Conservation (phyloP, 2,888 invertebrate genomes). For the Agrochola lota region DNA sequence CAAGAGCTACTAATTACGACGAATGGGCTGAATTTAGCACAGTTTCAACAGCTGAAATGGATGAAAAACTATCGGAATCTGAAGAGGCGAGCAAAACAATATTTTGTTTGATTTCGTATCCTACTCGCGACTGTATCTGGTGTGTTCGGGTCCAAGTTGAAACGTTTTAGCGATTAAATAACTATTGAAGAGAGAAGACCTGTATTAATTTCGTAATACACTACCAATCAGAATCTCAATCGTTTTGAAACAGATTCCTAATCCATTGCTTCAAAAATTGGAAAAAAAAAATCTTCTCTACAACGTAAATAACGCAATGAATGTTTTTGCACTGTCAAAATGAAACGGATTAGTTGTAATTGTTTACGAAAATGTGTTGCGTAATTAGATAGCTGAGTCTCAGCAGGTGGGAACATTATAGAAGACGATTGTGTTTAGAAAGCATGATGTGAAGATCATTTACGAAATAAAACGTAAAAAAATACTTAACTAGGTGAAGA, state of each 20-base stretch:
- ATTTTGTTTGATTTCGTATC: slow-evolving; percentile 75
- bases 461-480: neutral
- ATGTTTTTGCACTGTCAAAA: too few relatives aligned
- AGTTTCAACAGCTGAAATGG: slow-evolving; percentile 9
- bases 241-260: too few relatives aligned
- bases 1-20: slow-evolving; percentile 16
- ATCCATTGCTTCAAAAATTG: too few relatives aligned
- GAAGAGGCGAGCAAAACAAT: slow-evolving; percentile 71
- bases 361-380: too few relatives aligned
- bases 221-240: too few relatives aligned
- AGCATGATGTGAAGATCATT: neutral
- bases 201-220: too few relatives aligned
- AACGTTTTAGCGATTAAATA: slow-evolving; percentile 35
- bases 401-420: neutral
- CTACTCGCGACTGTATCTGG: slow-evolving; percentile 69
- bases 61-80: slow-evolving; percentile 63
- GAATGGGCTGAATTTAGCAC: slow-evolving; percentile 12
- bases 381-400: too few relatives aligned
- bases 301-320: too few relatives aligned
- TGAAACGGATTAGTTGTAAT: too few relatives aligned
- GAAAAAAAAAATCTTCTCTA: too few relatives aligned
- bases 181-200: neutral
- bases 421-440: neutral
- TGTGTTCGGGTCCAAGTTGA: slow-evolving; percentile 45
- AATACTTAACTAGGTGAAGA: neutral